Evolutionary conservation across 92 coral and sea anemone genomes (phyloP).

Genomic region (Heteractis magnifica): DNA sequence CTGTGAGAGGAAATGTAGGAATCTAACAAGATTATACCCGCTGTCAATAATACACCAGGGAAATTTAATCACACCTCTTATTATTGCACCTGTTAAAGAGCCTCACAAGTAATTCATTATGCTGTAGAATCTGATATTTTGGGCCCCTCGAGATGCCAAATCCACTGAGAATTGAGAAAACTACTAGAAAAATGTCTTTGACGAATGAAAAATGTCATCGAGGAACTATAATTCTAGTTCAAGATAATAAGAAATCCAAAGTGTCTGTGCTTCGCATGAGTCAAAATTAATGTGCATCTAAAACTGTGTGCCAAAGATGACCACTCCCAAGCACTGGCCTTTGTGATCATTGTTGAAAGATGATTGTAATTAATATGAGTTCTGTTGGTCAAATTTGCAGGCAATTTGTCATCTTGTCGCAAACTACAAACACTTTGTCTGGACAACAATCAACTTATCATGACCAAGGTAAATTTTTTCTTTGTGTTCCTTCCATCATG

Average conservation of each 20-base stretch:
- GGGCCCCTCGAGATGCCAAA: neutral
- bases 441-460: slow-evolving; percentile 84
- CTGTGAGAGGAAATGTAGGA: neutral
- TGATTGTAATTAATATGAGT: no score
- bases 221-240: no score
- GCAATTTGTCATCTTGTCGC: slow-evolving; percentile 67
- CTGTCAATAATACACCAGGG: neutral
- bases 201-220: no score
- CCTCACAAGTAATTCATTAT: neutral
- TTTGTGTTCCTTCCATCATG: no score
- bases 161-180: no score
- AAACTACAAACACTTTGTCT: slow-evolving; percentile 63
- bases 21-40: neutral
- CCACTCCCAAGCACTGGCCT: no score
- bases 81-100: neutral
- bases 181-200: no score
- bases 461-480: slow-evolving; percentile 67
- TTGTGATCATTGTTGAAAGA: no score
- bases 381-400: slow-evolving; percentile 27
- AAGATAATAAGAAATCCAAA: no score
- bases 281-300: no score
- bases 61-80: neutral
- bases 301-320: no score
- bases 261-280: no score
- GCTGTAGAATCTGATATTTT: neutral